These are phyloP conservation scores for Polypedilum vanderplanki DNA, from an alignment of 1,140 invertebrate genomes.

Conservation along the genomic window DNA sequence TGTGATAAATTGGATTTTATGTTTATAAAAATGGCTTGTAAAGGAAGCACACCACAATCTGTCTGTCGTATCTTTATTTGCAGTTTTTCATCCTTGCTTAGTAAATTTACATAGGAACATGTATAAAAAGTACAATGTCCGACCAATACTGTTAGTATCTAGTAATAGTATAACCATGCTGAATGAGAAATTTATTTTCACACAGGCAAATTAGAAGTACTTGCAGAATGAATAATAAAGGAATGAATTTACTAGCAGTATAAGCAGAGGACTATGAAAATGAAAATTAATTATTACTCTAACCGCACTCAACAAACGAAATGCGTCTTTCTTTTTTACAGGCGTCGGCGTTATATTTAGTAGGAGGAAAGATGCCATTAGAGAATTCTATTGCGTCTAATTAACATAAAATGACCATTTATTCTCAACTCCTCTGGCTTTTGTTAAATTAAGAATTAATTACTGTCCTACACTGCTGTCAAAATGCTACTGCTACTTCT, in stretches of 20 bases:
- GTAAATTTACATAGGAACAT: background rate
- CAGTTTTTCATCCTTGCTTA: background rate
- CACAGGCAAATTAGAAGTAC: background rate
- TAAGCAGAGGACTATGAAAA: slow-evolving; percentile 21
- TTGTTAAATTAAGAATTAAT: background rate
- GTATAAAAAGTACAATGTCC: too few species aligned
- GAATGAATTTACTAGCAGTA: background rate
- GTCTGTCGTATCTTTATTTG: background rate
- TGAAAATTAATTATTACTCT: slow-evolving; percentile 13
- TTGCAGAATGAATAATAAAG: background rate
- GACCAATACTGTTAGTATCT: too few species aligned
- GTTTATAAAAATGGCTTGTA: slow-evolving; percentile 19
- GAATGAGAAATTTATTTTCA: background rate
- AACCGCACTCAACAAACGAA: background rate
- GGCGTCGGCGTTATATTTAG: background rate
- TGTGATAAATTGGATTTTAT: slow-evolving; percentile 25
- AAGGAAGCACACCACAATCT: slow-evolving; percentile 9
- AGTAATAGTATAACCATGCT: too few species aligned
- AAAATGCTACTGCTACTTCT: background rate
- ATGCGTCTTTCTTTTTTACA: background rate
- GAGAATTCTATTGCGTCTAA: slow-evolving; percentile 4
- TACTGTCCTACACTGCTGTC: background rate
- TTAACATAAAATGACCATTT: slow-evolving; percentile 13
- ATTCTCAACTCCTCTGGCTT: background rate
- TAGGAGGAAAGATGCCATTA: background rate